Percentiles rank a stretch among this genome's conserved stretches.
Conservation (phyloP, 2,113 vertebrate genomes). For the Semicossyphus pulcher region DNA sequence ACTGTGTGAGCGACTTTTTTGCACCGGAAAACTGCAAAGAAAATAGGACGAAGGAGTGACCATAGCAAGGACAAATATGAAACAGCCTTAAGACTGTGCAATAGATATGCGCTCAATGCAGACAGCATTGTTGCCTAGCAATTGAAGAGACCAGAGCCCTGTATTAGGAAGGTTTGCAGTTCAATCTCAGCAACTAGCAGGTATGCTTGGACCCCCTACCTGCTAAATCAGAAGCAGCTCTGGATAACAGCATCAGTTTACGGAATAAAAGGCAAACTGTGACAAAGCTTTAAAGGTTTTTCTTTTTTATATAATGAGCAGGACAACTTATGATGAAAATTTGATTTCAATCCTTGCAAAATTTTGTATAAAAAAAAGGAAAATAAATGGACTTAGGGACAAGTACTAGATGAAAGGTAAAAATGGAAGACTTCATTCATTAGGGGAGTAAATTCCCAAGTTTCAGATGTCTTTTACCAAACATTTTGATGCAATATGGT, state of each 20-base stretch:
- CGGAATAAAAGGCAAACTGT: slow-evolving; percentile 2
- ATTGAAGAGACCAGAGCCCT: slow-evolving; percentile 53
- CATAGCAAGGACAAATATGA: slow-evolving; percentile 21
- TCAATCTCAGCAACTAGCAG: slow-evolving; percentile 50
- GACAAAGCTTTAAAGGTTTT: slow-evolving; percentile 6
- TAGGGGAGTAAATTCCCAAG: not conserved
- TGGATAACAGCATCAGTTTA: slow-evolving; percentile 22
- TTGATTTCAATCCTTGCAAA: not conserved
- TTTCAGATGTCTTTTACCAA: not conserved
- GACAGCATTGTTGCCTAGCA: slow-evolving; percentile 73
- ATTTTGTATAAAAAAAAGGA: not conserved
- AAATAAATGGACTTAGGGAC: not conserved
- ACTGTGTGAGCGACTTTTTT: not conserved
- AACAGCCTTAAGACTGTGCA: slow-evolving; percentile 34
- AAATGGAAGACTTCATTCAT: not conserved
- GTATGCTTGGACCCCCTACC: slow-evolving; percentile 19
- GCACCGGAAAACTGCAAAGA: not conserved
- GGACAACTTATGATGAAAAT: not conserved
- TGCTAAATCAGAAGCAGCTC: not conserved
- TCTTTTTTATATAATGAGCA: not conserved
- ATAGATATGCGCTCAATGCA: slow-evolving; percentile 46
- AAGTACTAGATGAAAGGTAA: not conserved
- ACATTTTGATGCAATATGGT: not conserved
- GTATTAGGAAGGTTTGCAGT: slow-evolving; percentile 50
- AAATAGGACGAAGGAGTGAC: not conserved